Evolutionary conservation across 2,113 vertebrate genomes (phyloP).

Genomic region (Rhombomys opimus): DNA sequence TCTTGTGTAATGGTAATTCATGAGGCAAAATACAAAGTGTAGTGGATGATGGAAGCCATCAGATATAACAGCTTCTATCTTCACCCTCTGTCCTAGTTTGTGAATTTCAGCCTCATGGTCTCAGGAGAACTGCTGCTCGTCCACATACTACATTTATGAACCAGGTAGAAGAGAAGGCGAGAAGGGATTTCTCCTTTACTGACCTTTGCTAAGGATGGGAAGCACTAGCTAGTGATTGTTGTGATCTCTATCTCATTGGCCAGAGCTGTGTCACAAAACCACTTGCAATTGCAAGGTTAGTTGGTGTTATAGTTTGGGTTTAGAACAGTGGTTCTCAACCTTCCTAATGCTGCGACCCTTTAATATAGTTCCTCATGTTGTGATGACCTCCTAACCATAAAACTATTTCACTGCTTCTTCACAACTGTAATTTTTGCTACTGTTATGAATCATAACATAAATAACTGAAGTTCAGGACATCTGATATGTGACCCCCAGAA

Average conservation of each 20-base stretch:
- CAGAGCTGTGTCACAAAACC: background rate
- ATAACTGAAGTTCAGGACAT: too few relatives aligned
- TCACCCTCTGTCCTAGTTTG: fast-evolving
- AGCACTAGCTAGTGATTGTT: too few relatives aligned
- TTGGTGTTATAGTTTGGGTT: background rate
- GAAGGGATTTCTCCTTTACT: background rate
- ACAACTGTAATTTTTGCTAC: too few relatives aligned
- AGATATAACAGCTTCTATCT: background rate
- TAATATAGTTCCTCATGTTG: too few relatives aligned
- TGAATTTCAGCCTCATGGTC: background rate
- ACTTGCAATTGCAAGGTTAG: background rate
- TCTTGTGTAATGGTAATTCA: background rate
- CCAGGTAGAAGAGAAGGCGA: background rate
- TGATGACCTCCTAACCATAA: too few relatives aligned
- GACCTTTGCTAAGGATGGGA: background rate
- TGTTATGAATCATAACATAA: too few relatives aligned
- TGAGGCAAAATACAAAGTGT: background rate
- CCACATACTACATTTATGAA: background rate
- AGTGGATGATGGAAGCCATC: background rate
- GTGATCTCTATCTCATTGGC: background rate
- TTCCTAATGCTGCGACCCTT: too few relatives aligned
- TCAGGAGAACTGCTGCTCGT: background rate
- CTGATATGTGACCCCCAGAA: too few relatives aligned
- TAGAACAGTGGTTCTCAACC: background rate
- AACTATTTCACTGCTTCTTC: too few relatives aligned